Conservation (phyloP, 2,797 vertebrate genomes). For the Sciurus carolinensis region DNA sequence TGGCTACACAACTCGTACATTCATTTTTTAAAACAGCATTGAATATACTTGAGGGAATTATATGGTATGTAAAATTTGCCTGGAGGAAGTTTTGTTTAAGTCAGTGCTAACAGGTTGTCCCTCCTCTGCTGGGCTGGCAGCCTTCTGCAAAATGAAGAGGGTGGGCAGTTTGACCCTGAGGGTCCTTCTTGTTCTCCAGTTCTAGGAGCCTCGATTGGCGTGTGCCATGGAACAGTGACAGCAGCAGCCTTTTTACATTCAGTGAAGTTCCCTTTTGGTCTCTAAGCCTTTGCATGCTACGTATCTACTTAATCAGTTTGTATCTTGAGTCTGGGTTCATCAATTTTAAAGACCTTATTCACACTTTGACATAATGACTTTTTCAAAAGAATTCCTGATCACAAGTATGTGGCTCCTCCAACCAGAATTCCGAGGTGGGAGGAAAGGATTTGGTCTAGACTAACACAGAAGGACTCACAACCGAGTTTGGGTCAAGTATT, state of each 20-base stretch:
- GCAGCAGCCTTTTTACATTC: not conserved
- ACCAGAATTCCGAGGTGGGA: not conserved
- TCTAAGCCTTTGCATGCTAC: not conserved
- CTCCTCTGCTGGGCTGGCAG: not conserved
- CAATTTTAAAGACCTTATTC: conserved; percentile 28
- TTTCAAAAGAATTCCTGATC: conserved; percentile 13
- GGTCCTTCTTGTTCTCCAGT: not conserved
- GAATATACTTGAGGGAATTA: not conserved
- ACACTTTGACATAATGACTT: not conserved
- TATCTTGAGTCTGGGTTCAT: not conserved
- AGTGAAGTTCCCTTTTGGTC: not conserved
- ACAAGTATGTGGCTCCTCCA: not conserved
- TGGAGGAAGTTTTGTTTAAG: conserved; percentile 2
- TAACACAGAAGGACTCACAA: not conserved
- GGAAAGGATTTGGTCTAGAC: not conserved
- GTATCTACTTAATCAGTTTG: conserved; percentile 5
- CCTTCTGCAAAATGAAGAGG: conserved; percentile 28
- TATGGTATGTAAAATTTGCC: not conserved
- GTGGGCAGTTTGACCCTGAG: not conserved
- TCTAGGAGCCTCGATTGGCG: not conserved
- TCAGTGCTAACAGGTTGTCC: not conserved
- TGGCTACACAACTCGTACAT: not conserved
- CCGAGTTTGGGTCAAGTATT: not conserved
- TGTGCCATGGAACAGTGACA: not conserved
- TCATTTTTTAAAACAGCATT: not conserved